These are phyloP conservation scores for Mesorhabditis spiculigera DNA, from an alignment of 2,888 invertebrate species.

Conservation along the genomic window DNA sequence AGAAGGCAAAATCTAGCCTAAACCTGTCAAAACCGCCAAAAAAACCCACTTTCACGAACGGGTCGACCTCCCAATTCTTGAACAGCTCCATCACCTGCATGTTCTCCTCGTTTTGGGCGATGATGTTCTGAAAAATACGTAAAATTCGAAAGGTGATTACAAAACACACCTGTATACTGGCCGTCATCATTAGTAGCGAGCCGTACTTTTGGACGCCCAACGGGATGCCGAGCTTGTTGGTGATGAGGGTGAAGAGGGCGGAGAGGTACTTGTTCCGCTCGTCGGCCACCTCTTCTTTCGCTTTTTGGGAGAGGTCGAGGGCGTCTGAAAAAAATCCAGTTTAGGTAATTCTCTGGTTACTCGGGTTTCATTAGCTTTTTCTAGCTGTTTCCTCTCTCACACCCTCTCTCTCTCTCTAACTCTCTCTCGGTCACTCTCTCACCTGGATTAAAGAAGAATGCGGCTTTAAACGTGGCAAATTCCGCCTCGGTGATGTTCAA, in stretches of 20 bases:
- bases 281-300: slow-evolving; percentile 45
- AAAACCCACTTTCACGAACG: slow-evolving; percentile 36
- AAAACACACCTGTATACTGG: slow-evolving; percentile 38
- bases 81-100: slow-evolving; percentile 58
- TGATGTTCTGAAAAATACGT: slow-evolving; percentile 48
- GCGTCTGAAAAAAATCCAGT: slow-evolving; percentile 41
- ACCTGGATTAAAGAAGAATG: slow-evolving; percentile 57
- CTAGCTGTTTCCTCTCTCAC: too few relatives aligned
- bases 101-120: slow-evolving; percentile 57
- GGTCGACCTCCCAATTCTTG: slow-evolving; percentile 48
- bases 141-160: neutral
- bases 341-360: too few relatives aligned
- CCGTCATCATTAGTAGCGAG: slow-evolving; percentile 46
- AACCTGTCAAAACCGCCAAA: too few relatives aligned
- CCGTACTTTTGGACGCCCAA: slow-evolving; percentile 45
- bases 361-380: too few relatives aligned
- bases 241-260: slow-evolving; percentile 50
- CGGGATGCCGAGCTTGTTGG: slow-evolving; percentile 32
- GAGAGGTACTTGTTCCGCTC: slow-evolving; percentile 54
- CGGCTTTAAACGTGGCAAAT: slow-evolving; percentile 56
- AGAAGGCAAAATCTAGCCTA: neutral
- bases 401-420: neutral
- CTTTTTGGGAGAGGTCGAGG: slow-evolving; percentile 44
- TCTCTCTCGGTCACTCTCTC: neutral
- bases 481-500: slow-evolving; percentile 45